These are phyloP conservation scores for Dendroctonus ponderosae DNA, from an alignment of 1,140 invertebrate species.

Conservation along the genomic window DNA sequence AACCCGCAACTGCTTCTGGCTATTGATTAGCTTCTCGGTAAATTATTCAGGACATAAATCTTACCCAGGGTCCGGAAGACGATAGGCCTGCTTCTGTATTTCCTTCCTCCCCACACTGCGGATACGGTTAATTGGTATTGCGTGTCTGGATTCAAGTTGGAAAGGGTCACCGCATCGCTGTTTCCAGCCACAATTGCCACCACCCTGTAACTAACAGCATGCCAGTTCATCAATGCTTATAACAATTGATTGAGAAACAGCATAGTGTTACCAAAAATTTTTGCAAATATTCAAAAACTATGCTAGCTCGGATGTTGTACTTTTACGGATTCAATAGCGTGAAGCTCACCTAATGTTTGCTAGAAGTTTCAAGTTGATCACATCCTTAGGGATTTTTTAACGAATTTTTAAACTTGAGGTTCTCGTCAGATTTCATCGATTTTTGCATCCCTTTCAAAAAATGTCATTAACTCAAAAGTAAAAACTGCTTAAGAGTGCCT, in stretches of 20 bases:
- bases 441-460: no score
- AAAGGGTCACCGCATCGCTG: slow-evolving; percentile 78
- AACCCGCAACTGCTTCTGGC: no score
- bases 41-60: slow-evolving; percentile 25
- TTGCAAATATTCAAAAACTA: neutral
- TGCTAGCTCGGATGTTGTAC: neutral
- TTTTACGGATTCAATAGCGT: no score
- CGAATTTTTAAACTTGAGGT: no score
- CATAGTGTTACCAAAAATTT: neutral
- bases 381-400: no score
- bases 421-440: no score
- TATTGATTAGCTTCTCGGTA: no score
- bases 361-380: no score
- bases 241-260: no score
- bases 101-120: slow-evolving; percentile 73
- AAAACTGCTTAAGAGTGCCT: no score
- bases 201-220: slow-evolving; percentile 81
- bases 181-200: slow-evolving; percentile 82
- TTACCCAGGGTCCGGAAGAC: slow-evolving; percentile 85
- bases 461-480: no score
- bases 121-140: slow-evolving; percentile 82
- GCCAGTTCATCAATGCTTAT: slow-evolving; percentile 37
- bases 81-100: slow-evolving; percentile 76
- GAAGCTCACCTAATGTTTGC: no score
- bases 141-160: slow-evolving; percentile 75